Percentiles rank a stretch among this genome's conserved stretches.
Evolutionary conservation across 2,113 vertebrate species (phyloP).

Genomic region (Aix galericulata): DNA sequence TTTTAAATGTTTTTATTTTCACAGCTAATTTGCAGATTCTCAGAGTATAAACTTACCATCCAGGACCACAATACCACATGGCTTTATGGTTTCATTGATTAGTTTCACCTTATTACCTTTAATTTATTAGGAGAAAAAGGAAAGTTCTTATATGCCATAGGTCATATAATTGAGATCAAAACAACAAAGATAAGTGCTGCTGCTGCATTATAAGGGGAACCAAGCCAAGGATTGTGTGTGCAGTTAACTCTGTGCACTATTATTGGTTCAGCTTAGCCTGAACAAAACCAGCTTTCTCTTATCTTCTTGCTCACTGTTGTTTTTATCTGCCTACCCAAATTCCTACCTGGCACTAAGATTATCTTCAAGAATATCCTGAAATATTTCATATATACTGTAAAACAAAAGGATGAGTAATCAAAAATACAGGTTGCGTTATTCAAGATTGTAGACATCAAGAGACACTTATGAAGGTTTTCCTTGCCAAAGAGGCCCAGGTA

Average conservation of each 20-base stretch:
- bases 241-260: neutral
- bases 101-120: conserved; percentile 69
- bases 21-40: conserved; percentile 67
- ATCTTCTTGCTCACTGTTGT: neutral
- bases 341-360: neutral
- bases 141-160: conserved; percentile 19
- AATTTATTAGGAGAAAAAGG: conserved; percentile 53
- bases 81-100: conserved; percentile 68
- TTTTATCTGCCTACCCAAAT: neutral
- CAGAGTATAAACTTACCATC: conserved; percentile 50
- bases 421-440: neutral
- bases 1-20: conserved; percentile 61
- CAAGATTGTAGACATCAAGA: neutral
- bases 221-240: neutral
- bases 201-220: neutral
- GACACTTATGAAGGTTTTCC: neutral
- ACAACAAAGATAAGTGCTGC: neutral
- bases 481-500: neutral
- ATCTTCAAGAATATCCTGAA: neutral
- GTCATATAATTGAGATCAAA: conserved; percentile 47
- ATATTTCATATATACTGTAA: neutral
- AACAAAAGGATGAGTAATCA: neutral
- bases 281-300: neutral
- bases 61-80: conserved; percentile 31
- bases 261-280: neutral